Evolutionary conservation across 2,113 vertebrate species (phyloP).

Genomic region (Myxocyprinus asiaticus): DNA sequence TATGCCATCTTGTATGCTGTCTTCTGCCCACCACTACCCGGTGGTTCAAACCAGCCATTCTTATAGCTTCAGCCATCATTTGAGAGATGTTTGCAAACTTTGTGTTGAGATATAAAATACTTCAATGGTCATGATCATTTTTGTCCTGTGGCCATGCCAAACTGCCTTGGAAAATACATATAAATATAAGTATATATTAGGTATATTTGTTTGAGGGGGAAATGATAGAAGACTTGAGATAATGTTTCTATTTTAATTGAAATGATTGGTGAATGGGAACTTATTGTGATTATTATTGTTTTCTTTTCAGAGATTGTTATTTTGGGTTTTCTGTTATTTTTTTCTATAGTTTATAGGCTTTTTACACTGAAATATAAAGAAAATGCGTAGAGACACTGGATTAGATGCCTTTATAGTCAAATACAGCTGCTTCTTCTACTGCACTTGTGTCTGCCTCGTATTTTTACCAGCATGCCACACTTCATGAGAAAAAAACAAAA

Average conservation of each 20-base stretch:
- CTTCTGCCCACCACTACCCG: slow-evolving; percentile 28
- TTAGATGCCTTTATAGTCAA: slow-evolving; percentile 79
- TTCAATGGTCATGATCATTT: slow-evolving; percentile 71
- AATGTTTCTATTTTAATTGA: slow-evolving; percentile 79
- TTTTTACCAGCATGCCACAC: slow-evolving; percentile 17
- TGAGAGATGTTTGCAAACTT: slow-evolving; percentile 62
- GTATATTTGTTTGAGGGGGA: slow-evolving; percentile 72
- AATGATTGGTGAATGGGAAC: slow-evolving; percentile 75
- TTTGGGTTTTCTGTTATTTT: slow-evolving; percentile 66
- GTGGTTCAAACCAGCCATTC: slow-evolving; percentile 56
- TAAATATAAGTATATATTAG: slow-evolving; percentile 55
- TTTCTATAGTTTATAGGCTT: slow-evolving; percentile 78
- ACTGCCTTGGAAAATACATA: slow-evolving; percentile 78
- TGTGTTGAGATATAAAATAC: slow-evolving; percentile 60
- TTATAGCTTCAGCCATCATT: slow-evolving; percentile 42
- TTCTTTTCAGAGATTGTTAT: slow-evolving; percentile 68
- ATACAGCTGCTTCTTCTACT: slow-evolving; percentile 80
- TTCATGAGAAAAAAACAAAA: background rate
- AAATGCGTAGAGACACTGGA: slow-evolving; percentile 81
- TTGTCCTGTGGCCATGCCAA: slow-evolving; percentile 71
- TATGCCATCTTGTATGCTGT: background rate
- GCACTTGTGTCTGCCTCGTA: slow-evolving; percentile 62
- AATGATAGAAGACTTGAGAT: slow-evolving; percentile 66
- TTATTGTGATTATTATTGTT: slow-evolving; percentile 66
- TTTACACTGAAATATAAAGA: slow-evolving; percentile 81